Evolutionary conservation across 2,888 invertebrate species (phyloP).

Genomic region (Cataglyphis rosenhaueri): DNA sequence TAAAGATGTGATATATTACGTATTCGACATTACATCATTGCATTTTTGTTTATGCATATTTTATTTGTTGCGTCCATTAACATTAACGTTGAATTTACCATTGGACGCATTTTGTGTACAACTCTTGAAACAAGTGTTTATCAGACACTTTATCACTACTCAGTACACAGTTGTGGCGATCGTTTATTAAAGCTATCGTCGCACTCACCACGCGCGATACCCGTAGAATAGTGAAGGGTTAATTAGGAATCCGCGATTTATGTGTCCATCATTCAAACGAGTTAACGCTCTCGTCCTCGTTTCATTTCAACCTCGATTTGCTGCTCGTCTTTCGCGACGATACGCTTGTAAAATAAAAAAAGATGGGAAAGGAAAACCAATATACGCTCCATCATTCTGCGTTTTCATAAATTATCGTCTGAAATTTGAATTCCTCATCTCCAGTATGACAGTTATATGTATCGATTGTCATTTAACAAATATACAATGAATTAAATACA

Average conservation of each 20-base stretch:
- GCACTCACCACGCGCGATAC: background rate
- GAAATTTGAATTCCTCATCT: background rate
- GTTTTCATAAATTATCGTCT: background rate
- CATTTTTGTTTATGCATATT: background rate
- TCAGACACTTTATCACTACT: background rate
- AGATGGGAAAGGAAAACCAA: background rate
- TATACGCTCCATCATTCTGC: background rate
- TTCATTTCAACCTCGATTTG: slow-evolving; percentile 16
- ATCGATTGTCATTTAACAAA: background rate
- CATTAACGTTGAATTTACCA: background rate
- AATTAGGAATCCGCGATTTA: slow-evolving; percentile 43
- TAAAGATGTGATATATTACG: background rate
- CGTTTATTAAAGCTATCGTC: slow-evolving; percentile 15
- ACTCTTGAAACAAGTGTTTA: slow-evolving; percentile 7
- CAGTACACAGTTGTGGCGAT: background rate
- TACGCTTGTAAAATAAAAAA: background rate
- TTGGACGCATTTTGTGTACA: background rate
- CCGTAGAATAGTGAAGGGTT: slow-evolving; percentile 22
- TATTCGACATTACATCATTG: background rate
- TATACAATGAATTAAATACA: background rate
- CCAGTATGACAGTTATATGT: background rate
- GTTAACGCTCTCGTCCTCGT: slow-evolving; percentile 49
- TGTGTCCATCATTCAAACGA: slow-evolving; percentile 24
- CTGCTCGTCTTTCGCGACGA: slow-evolving; percentile 6
- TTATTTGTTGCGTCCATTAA: background rate